These are phyloP conservation scores for Echinometra lucunter DNA, from an alignment of 53 echinoderm and acorn worm species.

Conservation along the genomic window DNA sequence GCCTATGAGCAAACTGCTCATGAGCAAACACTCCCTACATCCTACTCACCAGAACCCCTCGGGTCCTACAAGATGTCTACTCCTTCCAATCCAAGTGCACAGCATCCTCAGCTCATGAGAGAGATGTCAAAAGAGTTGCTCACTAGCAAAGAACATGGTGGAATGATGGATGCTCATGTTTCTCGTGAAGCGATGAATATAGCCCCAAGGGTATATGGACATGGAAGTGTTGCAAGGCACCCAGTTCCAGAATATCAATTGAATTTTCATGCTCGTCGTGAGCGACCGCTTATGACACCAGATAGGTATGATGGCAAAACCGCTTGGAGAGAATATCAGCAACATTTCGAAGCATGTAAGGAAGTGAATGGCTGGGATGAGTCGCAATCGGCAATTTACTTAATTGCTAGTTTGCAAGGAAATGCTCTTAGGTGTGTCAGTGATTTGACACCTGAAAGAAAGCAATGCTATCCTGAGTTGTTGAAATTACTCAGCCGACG, in stretches of 20 bases:
- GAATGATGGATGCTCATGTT: no score
- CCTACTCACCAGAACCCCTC: neutral
- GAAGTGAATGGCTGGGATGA: constrained; percentile 35
- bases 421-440: neutral
- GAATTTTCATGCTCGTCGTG: no score
- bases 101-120: neutral
- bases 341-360: neutral
- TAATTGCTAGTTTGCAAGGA: constrained; percentile 10
- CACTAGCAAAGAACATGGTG: neutral
- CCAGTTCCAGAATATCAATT: no score
- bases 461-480: neutral
- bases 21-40: neutral
- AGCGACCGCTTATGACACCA: no score
- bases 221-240: no score
- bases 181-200: no score
- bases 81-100: neutral
- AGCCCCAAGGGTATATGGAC: no score
- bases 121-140: neutral
- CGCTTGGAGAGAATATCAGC: no score
- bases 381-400: neutral
- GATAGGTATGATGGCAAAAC: no score
- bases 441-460: neutral
- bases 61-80: neutral
- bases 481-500: neutral
- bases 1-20: neutral